phyloP scores from a whole-genome alignment of 2,113 vertebrate genomes.

The Pseudorectes ferrugineus region DNA sequence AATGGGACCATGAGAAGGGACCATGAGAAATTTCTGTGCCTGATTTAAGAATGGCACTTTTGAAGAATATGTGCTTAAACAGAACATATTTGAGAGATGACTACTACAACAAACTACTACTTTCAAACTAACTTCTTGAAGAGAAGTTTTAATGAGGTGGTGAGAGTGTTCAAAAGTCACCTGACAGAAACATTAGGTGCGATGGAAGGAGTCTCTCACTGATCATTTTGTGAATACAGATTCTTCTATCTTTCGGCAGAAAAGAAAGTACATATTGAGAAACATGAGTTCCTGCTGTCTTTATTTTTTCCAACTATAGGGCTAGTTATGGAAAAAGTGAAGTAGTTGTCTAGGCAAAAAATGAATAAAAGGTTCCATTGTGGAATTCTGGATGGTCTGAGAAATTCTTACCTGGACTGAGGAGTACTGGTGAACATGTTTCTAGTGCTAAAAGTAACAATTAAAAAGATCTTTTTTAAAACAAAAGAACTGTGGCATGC shows the following conservation, averaged over 20 bases:
- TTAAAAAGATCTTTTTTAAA: not conserved
- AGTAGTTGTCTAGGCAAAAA: not conserved
- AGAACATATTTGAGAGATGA: not conserved
- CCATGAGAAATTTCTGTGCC: not conserved
- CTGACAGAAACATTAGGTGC: not conserved
- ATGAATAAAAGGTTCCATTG: not conserved
- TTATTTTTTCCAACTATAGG: not conserved
- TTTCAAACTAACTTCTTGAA: not conserved
- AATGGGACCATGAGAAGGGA: not conserved
- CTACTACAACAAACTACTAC: not conserved
- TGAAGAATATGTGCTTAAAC: not conserved
- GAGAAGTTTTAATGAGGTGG: not conserved
- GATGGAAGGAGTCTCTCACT: not conserved
- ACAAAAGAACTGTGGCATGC: not conserved
- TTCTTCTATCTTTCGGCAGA: not conserved
- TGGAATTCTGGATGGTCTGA: not conserved
- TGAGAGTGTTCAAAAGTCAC: not conserved
- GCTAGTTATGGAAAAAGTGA: not conserved
- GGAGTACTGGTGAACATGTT: not conserved
- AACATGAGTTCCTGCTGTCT: not conserved
- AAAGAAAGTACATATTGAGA: not conserved
- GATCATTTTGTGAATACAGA: not conserved
- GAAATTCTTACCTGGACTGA: not conserved
- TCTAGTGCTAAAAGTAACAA: not conserved
- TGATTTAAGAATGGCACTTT: not conserved